Conservation (phyloP, 1,140 invertebrate species). For the Stenopsyche tienmushanensis region DNA sequence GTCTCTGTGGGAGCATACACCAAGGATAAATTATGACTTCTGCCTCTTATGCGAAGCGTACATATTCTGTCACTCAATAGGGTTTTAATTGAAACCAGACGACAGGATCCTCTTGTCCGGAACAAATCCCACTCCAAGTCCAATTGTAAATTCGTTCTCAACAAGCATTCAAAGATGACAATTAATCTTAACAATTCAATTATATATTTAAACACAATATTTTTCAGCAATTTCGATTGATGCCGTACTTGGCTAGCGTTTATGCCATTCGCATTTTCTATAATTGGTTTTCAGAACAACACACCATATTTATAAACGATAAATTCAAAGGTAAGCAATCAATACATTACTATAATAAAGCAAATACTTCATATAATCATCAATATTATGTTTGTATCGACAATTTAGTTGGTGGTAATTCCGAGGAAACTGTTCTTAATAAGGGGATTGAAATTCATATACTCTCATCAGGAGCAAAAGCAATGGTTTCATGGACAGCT, state of each 20-base stretch:
- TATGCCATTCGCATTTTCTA: slow-evolving; percentile 71
- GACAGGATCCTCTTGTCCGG: too few relatives aligned
- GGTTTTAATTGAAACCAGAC: too few relatives aligned
- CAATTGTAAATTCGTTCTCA: too few relatives aligned
- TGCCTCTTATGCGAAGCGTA: too few relatives aligned
- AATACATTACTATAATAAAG: too few relatives aligned
- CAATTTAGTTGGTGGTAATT: slow-evolving; percentile 1
- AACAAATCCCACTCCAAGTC: too few relatives aligned
- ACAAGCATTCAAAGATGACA: too few relatives aligned
- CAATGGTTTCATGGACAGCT: slow-evolving; percentile 73
- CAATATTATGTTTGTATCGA: too few relatives aligned
- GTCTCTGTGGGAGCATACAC: too few relatives aligned
- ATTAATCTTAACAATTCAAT: neutral
- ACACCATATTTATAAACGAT: slow-evolving; percentile 58
- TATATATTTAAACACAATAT: slow-evolving; percentile 42
- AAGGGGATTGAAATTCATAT: slow-evolving; percentile 67
- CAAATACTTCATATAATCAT: too few relatives aligned
- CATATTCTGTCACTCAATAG: too few relatives aligned
- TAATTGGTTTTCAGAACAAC: slow-evolving; percentile 58
- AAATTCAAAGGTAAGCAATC: slow-evolving; percentile 44
- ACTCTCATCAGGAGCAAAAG: slow-evolving; percentile 76
- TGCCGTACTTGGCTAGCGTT: slow-evolving; percentile 76
- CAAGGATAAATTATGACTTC: too few relatives aligned
- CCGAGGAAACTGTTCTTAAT: slow-evolving; percentile 40
- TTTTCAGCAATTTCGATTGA: slow-evolving; percentile 74